Base-by-base conservation (phyloP, 2,113 vertebrate species). In the Loxodonta africana region DNA sequence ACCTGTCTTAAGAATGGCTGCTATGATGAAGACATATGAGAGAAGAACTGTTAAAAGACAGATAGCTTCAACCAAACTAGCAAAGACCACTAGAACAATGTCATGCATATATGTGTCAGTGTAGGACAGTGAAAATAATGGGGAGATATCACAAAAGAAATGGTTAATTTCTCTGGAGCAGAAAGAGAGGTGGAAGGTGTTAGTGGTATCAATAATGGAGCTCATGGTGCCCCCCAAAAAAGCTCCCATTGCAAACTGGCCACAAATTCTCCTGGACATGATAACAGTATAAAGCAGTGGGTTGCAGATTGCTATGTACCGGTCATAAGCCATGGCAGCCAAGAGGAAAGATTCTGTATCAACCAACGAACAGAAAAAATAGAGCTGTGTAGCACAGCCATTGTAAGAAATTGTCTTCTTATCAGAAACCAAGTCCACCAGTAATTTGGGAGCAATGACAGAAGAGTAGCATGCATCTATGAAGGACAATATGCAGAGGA, bases 291-390 rank as follows among this genome's bases (percentile, higher is more conserved):
- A 96, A 0, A 96, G 44, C 2, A 96, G 57, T 2, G 88, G 92
- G 48, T 91, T 94, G n/a, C 92, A 96, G 44, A 94, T 97, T 14
- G 97, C 96, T 77, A 95, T 85, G 1, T 97, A 95, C 2, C 62
- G 23, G 71, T 98, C 98, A 67, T 98, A 98, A 69, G 97, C 96
- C 97, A 97, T 98, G 82, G 84, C 97, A 25, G 97, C 90, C 71
- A 97, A 84, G 10, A 98, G 93, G n/a, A 97, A 97, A 85, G 96
- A 97, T 69, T 98, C 98, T 7, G 96, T 93, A n/a, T 95, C 97
- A 51, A 97, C 95, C 51, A 98, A 80, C 80, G 51, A 97, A 80
- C 95, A 98, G 89, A 97, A 98, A 88, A 98, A 98, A 88, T 98
- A 98, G 4, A 98, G 91, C 65, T 97, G 96, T 26, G 95, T 11